Percentiles rank a stretch among this genome's conserved stretches.
Evolutionary conservation across 2,888 invertebrate species (phyloP).

Genomic region (Brachypalpus laphriformis): DNA sequence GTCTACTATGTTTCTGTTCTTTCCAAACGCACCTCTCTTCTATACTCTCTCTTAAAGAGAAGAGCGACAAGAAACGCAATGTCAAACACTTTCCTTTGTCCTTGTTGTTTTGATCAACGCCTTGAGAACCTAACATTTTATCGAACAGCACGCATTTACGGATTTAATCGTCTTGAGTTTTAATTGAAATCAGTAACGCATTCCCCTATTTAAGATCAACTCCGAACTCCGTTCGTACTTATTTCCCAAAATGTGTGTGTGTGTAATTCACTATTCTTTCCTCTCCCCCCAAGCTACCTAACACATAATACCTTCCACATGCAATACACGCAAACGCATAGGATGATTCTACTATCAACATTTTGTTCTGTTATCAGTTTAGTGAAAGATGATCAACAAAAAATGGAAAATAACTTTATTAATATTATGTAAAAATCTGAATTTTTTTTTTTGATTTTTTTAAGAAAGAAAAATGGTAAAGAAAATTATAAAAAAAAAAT

Average conservation of each 20-base stretch:
- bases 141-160: constrained; percentile 30
- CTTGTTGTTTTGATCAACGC: constrained; percentile 38
- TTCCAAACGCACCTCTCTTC: constrained; percentile 9
- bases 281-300: background rate
- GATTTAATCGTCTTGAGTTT: constrained; percentile 40
- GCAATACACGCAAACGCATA: background rate
- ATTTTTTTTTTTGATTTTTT: constrained; percentile 60
- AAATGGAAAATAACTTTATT: constrained; percentile 54
- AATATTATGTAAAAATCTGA: constrained; percentile 61
- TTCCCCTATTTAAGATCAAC: constrained; percentile 7
- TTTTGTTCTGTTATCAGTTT: constrained; percentile 45
- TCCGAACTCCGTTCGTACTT: constrained; percentile 34
- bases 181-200: constrained; percentile 10
- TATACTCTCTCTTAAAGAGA: constrained; percentile 3
- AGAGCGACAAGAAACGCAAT: constrained; percentile 13
- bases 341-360: constrained; percentile 7
- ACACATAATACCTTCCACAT: background rate
- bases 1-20: constrained; percentile 3
- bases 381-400: constrained; percentile 33
- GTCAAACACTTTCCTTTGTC: constrained; percentile 8
- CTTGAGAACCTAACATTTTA: constrained; percentile 29
- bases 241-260: constrained; percentile 19
- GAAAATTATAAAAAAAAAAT: constrained; percentile 46
- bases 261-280: background rate
- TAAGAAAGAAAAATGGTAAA: constrained; percentile 52